Evolutionary conservation across 2,113 vertebrate species (phyloP), one percentile per base, ranked within the genome.

Genomic region (Takifugu flavidus): DNA sequence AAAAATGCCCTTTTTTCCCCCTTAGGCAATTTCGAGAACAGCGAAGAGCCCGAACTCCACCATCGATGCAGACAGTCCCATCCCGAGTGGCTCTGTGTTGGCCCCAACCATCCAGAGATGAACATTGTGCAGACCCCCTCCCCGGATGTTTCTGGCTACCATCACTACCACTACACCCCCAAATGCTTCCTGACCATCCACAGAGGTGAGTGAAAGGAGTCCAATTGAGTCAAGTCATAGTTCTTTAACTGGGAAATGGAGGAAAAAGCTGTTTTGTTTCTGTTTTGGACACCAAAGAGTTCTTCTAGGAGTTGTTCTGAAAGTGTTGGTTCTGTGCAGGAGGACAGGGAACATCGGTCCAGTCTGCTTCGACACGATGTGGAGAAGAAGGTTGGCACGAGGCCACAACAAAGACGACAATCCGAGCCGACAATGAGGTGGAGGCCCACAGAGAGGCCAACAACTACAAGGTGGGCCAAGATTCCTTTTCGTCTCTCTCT

Each of bases 391-490:
- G 76, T 0, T 94, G 93, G 1, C 91, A 93, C 31, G 89, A 92
- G 50, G 88, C 81, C 13, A 58, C 82, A 53, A 28, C 72, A 27
- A 93, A 82, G 83, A 92, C 94, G 57, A 92, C 89, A 0, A 83
- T 95, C 80, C 87, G 84, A 0, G 91, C 89, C 0, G 92, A 94
- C 34, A 95, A 95, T 0, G 91, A 89, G 0, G 92, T 93, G 72
- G 93, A 95, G 77, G 93, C 94, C 2, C 86, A 93, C 61, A 92
- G 91, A 63, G 86, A 93, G 34, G 93, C 92, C 74, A 95, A 95
- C 77, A 95, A 94, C 85, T 93, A 92, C 82, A 92, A 83, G 90
- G 93, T 91, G 51, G 53, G 69, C 47, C 47, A 25, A 13, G 8
- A 25, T 29, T 52, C 13, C 39, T 26, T 39, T 29, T 13, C 2